Base-by-base conservation (phyloP, 2,797 vertebrate species). In the Sebastes baramenuke region DNA sequence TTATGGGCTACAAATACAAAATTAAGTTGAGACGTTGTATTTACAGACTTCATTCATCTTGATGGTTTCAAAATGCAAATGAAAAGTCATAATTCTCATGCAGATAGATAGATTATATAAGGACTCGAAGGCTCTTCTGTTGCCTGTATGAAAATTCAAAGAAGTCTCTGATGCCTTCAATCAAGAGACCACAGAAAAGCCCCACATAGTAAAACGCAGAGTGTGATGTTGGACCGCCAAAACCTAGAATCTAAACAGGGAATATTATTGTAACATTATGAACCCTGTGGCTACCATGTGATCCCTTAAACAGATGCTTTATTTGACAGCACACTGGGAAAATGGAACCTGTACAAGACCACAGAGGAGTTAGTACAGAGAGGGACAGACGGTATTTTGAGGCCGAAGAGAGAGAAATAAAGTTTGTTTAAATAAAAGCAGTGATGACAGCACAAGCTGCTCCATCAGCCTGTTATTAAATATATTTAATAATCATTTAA, bases 221-320 rank as follows among this genome's bases (percentile, higher is more conserved):
- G 54, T 54, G 67, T 18, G n/a, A 79, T 22, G 30, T 8, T 36
- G 64, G 36, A 32, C 27, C 6, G 9, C 14, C n/a, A 30, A 77
- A 80, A 59, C 66, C 67, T 75, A 36, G 46, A 81, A 78, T 75
- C 66, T 70, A 80, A 87, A 81, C 70, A 72, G 58, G 70, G 79
- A 72, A 42, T 79, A 64, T 73, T 62, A 62, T 27, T 75, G 42
- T 32, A 81, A 80, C 52, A 68, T 61, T 80, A 67, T 11, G 25
- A 75, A 79, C 12, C 24, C 16, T 64, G 52, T 62, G 34, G 67
- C 65, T 81, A 75, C 70, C 49, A 58, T 55, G 16, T 70, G 62
- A 82, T 83, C 61, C 34, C 16, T 86, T 25, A 27, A 75, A 80
- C 61, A 76, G 79, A 77, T 62, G 65, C 71, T 80, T 67, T 60